phyloP scores from a whole-genome alignment of 2,113 vertebrate species.

The Lepus timidus region DNA sequence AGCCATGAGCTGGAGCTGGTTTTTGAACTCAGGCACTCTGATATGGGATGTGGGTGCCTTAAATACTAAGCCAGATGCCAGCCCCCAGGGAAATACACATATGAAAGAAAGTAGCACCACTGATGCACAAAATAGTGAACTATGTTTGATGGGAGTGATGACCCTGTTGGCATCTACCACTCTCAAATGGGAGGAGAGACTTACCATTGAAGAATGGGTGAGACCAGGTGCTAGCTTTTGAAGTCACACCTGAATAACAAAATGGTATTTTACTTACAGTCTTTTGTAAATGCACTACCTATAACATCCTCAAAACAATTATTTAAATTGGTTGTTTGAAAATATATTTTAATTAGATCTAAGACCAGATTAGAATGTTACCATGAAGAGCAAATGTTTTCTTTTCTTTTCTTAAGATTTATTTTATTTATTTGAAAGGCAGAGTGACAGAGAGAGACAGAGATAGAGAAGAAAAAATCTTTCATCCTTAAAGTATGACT shows the following conservation, averaged over 20 bases:
- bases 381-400: too few relatives aligned
- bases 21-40: too few relatives aligned
- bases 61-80: too few relatives aligned
- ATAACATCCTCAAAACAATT: slow-evolving; percentile 68
- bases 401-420: too few relatives aligned
- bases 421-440: too few relatives aligned
- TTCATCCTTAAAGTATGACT: too few relatives aligned
- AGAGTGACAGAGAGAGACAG: too few relatives aligned
- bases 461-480: too few relatives aligned
- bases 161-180: slow-evolving; percentile 19
- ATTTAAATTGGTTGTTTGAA: slow-evolving; percentile 74
- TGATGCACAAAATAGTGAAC: background rate
- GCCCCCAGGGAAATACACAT: background rate
- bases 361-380: slow-evolving; percentile 74
- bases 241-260: slow-evolving; percentile 59
- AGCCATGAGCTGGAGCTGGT: too few relatives aligned
- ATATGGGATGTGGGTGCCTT: too few relatives aligned
- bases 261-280: slow-evolving; percentile 63
- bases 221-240: slow-evolving; percentile 58
- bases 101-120: slow-evolving; percentile 28
- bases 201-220: background rate
- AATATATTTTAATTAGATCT: slow-evolving; percentile 79
- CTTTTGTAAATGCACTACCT: slow-evolving; percentile 49
- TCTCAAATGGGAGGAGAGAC: slow-evolving; percentile 42
- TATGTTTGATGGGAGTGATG: slow-evolving; percentile 20